Percentiles rank a stretch among this genome's conserved stretches.
Conservation (phyloP, 2,888 invertebrate species). For the Gerris lacustris region DNA sequence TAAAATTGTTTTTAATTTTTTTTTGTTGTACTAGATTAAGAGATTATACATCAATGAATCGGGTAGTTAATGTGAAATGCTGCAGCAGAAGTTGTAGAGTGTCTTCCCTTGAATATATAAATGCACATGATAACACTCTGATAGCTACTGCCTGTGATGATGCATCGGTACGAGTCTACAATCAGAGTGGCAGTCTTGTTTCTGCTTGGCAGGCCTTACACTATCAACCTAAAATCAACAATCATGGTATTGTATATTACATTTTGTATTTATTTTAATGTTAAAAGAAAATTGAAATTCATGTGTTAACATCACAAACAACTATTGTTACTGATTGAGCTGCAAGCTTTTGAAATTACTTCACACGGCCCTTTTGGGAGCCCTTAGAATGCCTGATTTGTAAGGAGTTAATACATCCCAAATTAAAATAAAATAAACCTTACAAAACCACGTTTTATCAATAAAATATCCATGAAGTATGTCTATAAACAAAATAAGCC, state of each 20-base stretch:
- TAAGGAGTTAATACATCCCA: too few species aligned
- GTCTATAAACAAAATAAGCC: too few species aligned
- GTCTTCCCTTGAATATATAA: conserved; percentile 72
- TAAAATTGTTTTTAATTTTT: neutral
- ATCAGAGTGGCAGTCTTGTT: conserved; percentile 40
- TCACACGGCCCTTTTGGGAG: too few species aligned
- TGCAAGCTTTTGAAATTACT: too few species aligned
- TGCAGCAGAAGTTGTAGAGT: conserved; percentile 46
- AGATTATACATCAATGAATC: conserved; percentile 68
- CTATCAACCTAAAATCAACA: conserved; percentile 38
- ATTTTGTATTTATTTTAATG: too few species aligned
- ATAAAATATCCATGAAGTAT: too few species aligned
- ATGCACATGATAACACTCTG: conserved; percentile 68
- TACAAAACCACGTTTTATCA: too few species aligned
- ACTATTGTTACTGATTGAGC: too few species aligned
- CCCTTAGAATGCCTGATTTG: too few species aligned
- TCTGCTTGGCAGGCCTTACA: conserved; percentile 78
- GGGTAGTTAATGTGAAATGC: conserved; percentile 39
- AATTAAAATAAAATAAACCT: too few species aligned
- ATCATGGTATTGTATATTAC: conserved; percentile 1
- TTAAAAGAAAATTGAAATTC: too few species aligned
- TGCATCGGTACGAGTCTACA: conserved; percentile 63
- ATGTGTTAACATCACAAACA: too few species aligned
- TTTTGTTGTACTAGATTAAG: conserved; percentile 41
- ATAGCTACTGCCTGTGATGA: conserved; percentile 64